Percentiles rank a stretch among this genome's conserved stretches.
Conservation (phyloP, 2,888 invertebrate genomes). For the Volucella inflata region DNA sequence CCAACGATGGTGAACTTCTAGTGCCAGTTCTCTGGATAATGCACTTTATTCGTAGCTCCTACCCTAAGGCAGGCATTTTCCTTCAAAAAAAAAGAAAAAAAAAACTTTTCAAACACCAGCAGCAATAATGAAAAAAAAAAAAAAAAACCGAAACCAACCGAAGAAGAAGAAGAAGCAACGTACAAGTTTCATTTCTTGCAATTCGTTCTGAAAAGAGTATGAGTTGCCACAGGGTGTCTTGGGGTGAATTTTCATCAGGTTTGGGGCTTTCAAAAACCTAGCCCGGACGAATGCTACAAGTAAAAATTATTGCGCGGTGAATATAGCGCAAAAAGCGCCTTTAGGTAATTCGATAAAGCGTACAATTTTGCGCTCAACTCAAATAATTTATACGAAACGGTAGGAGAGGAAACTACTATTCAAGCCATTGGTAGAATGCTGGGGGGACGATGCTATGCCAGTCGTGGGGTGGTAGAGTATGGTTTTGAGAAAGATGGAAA, state of each 20-base stretch:
- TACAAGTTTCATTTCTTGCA: constrained; percentile 56
- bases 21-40: constrained; percentile 52
- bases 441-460: neutral
- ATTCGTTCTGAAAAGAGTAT: constrained; percentile 14
- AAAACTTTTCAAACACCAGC: constrained; percentile 62
- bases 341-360: constrained; percentile 83
- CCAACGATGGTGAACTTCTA: constrained; percentile 3
- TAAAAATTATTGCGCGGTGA: constrained; percentile 72
- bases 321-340: constrained; percentile 77
- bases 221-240: neutral
- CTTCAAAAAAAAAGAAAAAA: no score
- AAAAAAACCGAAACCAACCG: constrained; percentile 8
- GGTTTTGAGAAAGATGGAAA: constrained; percentile 55
- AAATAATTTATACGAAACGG: constrained; percentile 71
- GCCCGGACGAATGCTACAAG: constrained; percentile 61
- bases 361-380: constrained; percentile 81
- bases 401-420: neutral
- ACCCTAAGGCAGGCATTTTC: constrained; percentile 49
- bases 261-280: neutral
- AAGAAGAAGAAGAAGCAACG: constrained; percentile 19
- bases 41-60: constrained; percentile 50
- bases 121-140: neutral
- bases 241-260: neutral
- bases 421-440: no score
- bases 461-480: no score